Base-by-base conservation (phyloP, 2,797 vertebrate species). In the Arctocebus calabarensis region DNA sequence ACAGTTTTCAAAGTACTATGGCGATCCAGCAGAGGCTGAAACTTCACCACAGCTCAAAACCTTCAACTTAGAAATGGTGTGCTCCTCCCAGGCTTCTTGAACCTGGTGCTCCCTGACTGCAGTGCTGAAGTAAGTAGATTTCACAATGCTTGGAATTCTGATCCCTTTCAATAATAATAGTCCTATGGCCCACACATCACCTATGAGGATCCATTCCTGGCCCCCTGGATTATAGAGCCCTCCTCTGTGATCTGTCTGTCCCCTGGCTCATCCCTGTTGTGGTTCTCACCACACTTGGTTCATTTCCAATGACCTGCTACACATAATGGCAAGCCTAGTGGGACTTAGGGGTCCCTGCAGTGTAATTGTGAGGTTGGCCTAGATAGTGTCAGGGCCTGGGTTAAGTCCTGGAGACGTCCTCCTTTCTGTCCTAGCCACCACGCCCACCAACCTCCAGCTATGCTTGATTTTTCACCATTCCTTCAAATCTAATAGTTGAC, bases 211-310 rank as follows among this genome's bases (percentile, higher is more conserved):
- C 55, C 29, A 89, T 84, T 83, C 71, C 27, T 74, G 73, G 81
- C 22, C 13, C 25, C 20, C 29, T 64, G 19, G 66, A 84, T 88
- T 89, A 45, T 37, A 92, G 23, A 43, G 43, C 32, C 22, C 74
- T 78, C 19, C 10, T 68, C 89, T 73, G 75, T 71, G 27, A 84
- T 84, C 48, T 40, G 40, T 5, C 34, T 83, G 37, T 64, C 74
- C 40, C 78, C 11, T 86, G 79, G 43, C 48, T 86, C 48, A 83
- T 5, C 32, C n/a, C 34, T 64, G 29, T 29, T 9, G 0, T 68
- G 34, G 48, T n/a, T 87, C n/a, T 90, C 71, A 70, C 3, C 20
- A n/a, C 4, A n/a, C n/a, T 90, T 87, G 45, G 48, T 81, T 96
- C 71, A 61, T n/a, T 81, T 29, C 75, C 45, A 23, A 7, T 79